Base-by-base conservation (phyloP, 2,113 vertebrate genomes). In the Periophthalmus modestus region DNA sequence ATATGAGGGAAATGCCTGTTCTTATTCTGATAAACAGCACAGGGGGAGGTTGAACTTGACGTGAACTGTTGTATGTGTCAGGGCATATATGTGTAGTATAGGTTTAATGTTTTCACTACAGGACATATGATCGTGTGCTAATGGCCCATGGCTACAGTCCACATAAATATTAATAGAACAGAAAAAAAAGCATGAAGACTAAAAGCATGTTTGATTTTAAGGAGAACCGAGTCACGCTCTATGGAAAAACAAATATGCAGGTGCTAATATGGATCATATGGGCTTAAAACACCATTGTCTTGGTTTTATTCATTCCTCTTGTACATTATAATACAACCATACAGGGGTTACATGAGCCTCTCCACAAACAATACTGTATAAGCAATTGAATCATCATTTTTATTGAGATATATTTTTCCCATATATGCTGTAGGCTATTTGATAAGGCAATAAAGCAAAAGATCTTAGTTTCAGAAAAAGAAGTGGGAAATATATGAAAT, bases 1-100 rank as follows among this genome's bases (percentile, higher is more conserved):
- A 52, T 73, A 57, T 63, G 23, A 48, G 36, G 34, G 54, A 70
- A 71, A 67, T 28, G 46, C 48, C 55, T 71, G 47, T 69, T 77
- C 83, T 34, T 74, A 43, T 71, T 80, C 67, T 68, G 52, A 67
- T 15, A 15, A 24, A 63, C 61, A 9, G 28, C 33, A 34, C 21
- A 55, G 69, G 39, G 39, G 75, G 69, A 23, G 70, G 34, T 24
- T 70, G 15, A 68, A 57, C 39, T 24, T 68, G 14, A 46, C 58
- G 23, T 66, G 36, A 71, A 69, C 58, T 19, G 23, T 50, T 12
- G 21, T 33, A 23, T 21, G 36, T 66, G 65, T 66, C 36, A 46
- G 65, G 15, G 28, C 58, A 15, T 15, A 61, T 61, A 11, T 61
- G 58, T 43, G 39, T 43, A 43, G 39, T 43, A 43, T 43, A 43